These are phyloP conservation scores for Phalacrocorax brasilianus DNA, from an alignment of 2,113 vertebrate genomes.

Conservation along the genomic window DNA sequence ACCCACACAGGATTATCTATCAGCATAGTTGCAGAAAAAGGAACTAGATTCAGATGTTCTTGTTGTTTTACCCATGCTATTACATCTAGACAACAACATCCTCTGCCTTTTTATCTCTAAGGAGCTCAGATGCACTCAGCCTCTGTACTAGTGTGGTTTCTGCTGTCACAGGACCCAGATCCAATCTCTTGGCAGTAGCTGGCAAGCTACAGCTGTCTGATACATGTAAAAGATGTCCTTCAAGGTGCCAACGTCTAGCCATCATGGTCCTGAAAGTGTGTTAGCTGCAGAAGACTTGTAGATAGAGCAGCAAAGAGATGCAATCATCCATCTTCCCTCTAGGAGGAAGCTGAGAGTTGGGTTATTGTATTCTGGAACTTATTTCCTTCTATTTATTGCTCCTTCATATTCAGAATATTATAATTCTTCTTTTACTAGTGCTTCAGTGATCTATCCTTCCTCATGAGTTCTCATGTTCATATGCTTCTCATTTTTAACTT, in stretches of 20 bases:
- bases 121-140: neutral
- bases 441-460: neutral
- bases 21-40: neutral
- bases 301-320: neutral
- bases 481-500: neutral
- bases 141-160: neutral
- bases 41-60: neutral
- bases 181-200: neutral
- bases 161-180: neutral
- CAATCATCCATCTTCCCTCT: neutral
- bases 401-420: neutral
- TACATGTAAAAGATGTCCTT: neutral
- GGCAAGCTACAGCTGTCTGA: neutral
- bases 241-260: neutral
- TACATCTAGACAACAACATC: neutral
- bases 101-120: neutral
- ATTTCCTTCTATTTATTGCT: neutral
- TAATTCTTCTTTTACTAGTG: neutral
- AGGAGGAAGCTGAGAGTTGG: neutral
- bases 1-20: neutral
- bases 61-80: neutral
- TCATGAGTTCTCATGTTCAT: neutral
- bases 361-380: neutral
- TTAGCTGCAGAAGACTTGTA: neutral
- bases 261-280: neutral